Evolutionary conservation across 2,113 vertebrate species (phyloP).

Genomic region (Nestor notabilis): DNA sequence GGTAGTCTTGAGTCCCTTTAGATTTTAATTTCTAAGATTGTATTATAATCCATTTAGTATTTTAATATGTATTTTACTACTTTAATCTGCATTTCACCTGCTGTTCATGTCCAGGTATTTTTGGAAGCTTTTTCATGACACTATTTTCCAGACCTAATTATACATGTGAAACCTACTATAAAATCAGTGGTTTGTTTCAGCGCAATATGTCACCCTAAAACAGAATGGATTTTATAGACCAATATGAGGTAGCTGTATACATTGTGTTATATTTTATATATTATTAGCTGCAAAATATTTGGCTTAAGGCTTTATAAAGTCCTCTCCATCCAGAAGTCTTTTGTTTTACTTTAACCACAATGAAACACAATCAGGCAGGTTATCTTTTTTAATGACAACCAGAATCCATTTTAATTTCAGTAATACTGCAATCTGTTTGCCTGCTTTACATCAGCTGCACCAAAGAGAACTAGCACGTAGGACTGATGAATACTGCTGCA

Average conservation of each 20-base stretch:
- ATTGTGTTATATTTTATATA: not conserved
- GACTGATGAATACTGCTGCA: not conserved
- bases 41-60: not conserved
- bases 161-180: not conserved
- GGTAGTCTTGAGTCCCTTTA: not conserved
- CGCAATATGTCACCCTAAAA: not conserved
- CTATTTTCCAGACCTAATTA: not conserved
- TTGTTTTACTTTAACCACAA: not conserved
- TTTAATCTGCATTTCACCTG: conserved; percentile 16
- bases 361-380: not conserved
- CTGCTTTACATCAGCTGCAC: not conserved
- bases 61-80: not conserved
- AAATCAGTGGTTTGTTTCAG: not conserved
- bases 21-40: not conserved
- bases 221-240: not conserved
- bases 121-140: not conserved
- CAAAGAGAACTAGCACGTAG: not conserved
- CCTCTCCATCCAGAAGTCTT: not conserved
- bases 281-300: not conserved
- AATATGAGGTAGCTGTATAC: not conserved
- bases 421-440: not conserved
- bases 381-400: not conserved
- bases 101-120: conserved; percentile 24
- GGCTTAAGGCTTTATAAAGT: not conserved
- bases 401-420: not conserved